A percentile compares a stretch with the other conserved stretches of the same genome.
These are phyloP conservation scores for Yponomeuta evonymella DNA, from an alignment of 2,888 invertebrate species.

Conservation along the genomic window DNA sequence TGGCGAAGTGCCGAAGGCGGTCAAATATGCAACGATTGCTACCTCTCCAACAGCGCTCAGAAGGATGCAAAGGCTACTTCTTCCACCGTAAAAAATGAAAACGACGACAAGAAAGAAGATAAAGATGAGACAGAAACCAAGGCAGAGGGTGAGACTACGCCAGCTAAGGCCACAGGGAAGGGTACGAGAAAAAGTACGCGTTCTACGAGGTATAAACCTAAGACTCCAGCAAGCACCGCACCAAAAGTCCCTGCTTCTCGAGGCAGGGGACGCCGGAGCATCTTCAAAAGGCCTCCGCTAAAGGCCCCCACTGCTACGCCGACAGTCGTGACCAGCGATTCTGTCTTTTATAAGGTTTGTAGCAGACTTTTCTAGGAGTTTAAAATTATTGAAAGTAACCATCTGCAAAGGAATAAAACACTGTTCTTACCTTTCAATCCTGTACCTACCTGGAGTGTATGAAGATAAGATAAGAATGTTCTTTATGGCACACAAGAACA, in stretches of 20 bases:
- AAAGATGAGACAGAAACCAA: slow-evolving; percentile 42
- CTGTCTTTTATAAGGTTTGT: slow-evolving; percentile 83
- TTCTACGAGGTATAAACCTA: slow-evolving; percentile 73
- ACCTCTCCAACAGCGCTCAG: slow-evolving; percentile 61
- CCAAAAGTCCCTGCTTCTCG: slow-evolving; percentile 65
- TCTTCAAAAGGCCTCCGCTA: slow-evolving; percentile 86
- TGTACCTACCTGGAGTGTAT: no score
- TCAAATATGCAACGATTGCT: slow-evolving; percentile 86
- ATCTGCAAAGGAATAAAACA: no score
- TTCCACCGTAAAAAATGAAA: slow-evolving; percentile 42
- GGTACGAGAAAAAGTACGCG: slow-evolving; percentile 78
- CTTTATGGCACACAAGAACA: no score
- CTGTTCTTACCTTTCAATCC: no score
- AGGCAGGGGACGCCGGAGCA: slow-evolving; percentile 84
- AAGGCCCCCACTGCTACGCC: slow-evolving; percentile 89
- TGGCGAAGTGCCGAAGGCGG: slow-evolving; percentile 87
- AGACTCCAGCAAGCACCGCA: slow-evolving; percentile 45
- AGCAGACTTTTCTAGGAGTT: not conserved
- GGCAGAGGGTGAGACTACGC: slow-evolving; percentile 53
- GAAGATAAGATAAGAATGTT: no score
- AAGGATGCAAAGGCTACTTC: slow-evolving; percentile 49
- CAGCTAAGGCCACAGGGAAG: slow-evolving; percentile 67
- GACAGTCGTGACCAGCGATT: slow-evolving; percentile 87
- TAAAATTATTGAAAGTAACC: not conserved
- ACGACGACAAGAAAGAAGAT: slow-evolving; percentile 48